These are phyloP conservation scores for Microtus oregoni DNA, from an alignment of 2,113 vertebrate genomes.

Conservation along the genomic window DNA sequence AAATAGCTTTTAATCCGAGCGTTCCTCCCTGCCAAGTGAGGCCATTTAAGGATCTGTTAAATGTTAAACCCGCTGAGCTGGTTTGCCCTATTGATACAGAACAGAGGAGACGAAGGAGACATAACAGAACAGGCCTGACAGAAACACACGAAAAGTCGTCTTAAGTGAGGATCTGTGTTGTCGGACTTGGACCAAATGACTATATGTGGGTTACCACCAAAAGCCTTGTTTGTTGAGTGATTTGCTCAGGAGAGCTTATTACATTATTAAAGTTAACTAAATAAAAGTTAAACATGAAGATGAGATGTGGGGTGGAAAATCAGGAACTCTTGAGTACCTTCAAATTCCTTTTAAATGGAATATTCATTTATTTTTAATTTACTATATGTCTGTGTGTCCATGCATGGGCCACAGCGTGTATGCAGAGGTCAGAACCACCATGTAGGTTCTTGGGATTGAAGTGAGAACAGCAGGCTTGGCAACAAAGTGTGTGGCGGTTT, in stretches of 20 bases:
- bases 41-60: conserved; percentile 71
- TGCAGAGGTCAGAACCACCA: neutral
- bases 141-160: neutral
- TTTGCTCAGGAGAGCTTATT: neutral
- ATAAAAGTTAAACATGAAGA: conserved; percentile 28
- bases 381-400: neutral
- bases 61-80: conserved; percentile 61
- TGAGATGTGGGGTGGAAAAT: neutral
- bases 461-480: neutral
- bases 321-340: neutral
- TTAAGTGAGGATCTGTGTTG: neutral
- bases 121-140: neutral
- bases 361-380: neutral
- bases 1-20: conserved; percentile 74
- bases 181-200: neutral
- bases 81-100: conserved; percentile 45
- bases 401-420: neutral
- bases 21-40: conserved; percentile 74
- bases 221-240: neutral
- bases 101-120: neutral
- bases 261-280: conserved; percentile 35
- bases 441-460: neutral
- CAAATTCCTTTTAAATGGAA: neutral
- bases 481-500: neutral
- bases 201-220: neutral